phyloP scores from a whole-genome alignment of 2,888 invertebrate species.

The Stomorhina lunata region DNA sequence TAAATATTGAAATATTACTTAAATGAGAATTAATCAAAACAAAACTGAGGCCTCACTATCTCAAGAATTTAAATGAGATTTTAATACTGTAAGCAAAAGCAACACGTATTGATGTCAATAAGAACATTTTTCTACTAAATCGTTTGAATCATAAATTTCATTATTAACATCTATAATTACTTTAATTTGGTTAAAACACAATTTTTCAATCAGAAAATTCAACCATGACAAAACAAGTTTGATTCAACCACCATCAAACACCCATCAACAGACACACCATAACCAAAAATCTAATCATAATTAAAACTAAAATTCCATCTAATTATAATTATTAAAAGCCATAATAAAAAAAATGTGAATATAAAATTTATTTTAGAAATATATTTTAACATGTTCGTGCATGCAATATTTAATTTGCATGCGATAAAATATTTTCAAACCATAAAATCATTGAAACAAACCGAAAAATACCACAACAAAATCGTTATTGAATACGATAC shows the following conservation, averaged over 20 bases:
- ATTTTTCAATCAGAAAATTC: not conserved
- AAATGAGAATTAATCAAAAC: too few relatives aligned
- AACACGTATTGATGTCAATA: conserved; percentile 32
- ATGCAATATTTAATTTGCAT: conserved; percentile 67
- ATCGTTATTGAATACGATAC: conserved; percentile 43
- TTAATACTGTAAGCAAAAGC: not conserved
- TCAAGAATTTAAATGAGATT: not conserved
- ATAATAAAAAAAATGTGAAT: conserved; percentile 11
- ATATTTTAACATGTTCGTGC: conserved; percentile 59
- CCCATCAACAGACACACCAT: conserved; percentile 12
- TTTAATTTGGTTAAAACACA: not conserved
- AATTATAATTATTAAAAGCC: conserved; percentile 63
- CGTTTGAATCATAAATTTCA: not conserved
- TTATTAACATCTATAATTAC: conserved; percentile 7
- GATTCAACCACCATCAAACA: not conserved
- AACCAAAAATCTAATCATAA: conserved; percentile 60
- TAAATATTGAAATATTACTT: too few relatives aligned
- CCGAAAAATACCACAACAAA: conserved; percentile 2
- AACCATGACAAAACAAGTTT: conserved; percentile 43
- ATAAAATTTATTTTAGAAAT: not conserved
- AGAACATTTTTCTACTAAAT: not conserved
- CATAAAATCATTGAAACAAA: conserved; percentile 62
- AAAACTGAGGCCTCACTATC: too few relatives aligned
- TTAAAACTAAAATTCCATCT: conserved; percentile 64
- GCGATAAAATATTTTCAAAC: conserved; percentile 63